Percentiles rank a stretch among this genome's conserved stretches.
Evolutionary conservation across 92 coral and sea anemone species (phyloP).

Genomic region (Paragorgia papillata): DNA sequence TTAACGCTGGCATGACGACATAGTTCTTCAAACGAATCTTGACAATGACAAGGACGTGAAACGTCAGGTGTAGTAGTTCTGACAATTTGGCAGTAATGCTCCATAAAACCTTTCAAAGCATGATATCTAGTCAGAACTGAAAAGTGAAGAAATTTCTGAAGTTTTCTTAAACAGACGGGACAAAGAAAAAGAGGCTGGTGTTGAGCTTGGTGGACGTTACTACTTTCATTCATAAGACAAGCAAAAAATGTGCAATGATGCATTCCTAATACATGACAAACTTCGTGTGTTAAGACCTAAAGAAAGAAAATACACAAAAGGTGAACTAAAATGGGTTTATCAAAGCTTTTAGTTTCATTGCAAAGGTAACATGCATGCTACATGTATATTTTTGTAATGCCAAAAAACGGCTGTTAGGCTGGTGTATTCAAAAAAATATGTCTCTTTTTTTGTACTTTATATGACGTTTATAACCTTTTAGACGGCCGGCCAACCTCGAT

Average conservation of each 20-base stretch:
- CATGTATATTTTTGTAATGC: too few relatives aligned
- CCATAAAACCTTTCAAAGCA: slow-evolving; percentile 48
- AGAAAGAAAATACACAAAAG: not conserved
- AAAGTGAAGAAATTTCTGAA: slow-evolving; percentile 79
- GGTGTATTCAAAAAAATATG: too few relatives aligned
- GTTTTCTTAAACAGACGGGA: slow-evolving; percentile 87
- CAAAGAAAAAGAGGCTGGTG: slow-evolving; percentile 85
- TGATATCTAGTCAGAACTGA: slow-evolving; percentile 62
- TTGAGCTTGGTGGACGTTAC: slow-evolving; percentile 74
- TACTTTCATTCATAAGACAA: slow-evolving; percentile 94
- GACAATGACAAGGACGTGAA: not conserved
- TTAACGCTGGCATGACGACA: slow-evolving; percentile 4
- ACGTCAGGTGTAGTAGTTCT: not conserved
- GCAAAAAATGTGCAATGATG: slow-evolving; percentile 85
- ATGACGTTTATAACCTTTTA: too few relatives aligned
- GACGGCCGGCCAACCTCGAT: too few relatives aligned
- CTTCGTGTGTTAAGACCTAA: slow-evolving; percentile 84
- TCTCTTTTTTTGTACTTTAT: too few relatives aligned
- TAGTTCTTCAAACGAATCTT: not conserved
- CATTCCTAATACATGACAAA: slow-evolving; percentile 85
- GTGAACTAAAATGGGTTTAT: too few relatives aligned
- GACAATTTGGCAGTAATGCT: not conserved
- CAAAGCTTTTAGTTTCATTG: too few relatives aligned
- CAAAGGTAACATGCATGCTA: too few relatives aligned
- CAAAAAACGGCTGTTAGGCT: too few relatives aligned